Evolutionary conservation across 2,113 vertebrate genomes (phyloP), one percentile per base, ranked within the genome.

Genomic region (Hypocryptadius cinnamomeus): DNA sequence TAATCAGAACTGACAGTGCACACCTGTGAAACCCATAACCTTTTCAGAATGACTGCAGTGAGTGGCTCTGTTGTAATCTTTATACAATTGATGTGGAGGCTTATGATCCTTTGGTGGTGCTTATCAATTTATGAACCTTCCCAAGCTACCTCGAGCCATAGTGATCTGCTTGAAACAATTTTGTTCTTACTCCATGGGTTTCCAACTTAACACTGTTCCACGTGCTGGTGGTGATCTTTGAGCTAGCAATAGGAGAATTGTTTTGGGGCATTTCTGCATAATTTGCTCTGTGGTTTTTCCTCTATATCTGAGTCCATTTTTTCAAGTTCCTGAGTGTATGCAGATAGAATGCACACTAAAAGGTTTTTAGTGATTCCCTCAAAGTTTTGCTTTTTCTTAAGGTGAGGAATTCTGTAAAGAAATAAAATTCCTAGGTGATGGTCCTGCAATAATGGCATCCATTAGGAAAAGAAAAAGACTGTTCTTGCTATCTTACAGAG

Each of bases 41-140:
- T 91, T 91, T 94, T 50, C 73, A 90, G 84, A 92, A 64, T 69
- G 63, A 79, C 77, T 76, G 60, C 47, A 86, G 87, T 13, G 65
- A 79, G 66, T 89, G 79, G 80, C 79, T 93, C 65, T 80, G 85
- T 53, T 85, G 95, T 95, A 86, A 87, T 66, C 90, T 96, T 92
- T 89, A 76, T 85, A 90, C 90, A 89, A 78, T 78, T 92, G 76
- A 92, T 95, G 40, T 83, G 72, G 83, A 94, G 71, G 65, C 72
- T 96, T 93, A 61, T 57, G 82, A 91, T 85, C 79, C 77, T 93
- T 90, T 21, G 31, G 68, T 79, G 84, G 66, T 93, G 83, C 93
- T 94, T 61, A 78, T 92, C 78, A 87, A 86, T 83, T 95, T 80
- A 68, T 80, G 73, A 79, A 66, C 91, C 90, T 96, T 95, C 85